Evolutionary conservation across 2,797 vertebrate species (phyloP).

Genomic region (Podarcis siculus): DNA sequence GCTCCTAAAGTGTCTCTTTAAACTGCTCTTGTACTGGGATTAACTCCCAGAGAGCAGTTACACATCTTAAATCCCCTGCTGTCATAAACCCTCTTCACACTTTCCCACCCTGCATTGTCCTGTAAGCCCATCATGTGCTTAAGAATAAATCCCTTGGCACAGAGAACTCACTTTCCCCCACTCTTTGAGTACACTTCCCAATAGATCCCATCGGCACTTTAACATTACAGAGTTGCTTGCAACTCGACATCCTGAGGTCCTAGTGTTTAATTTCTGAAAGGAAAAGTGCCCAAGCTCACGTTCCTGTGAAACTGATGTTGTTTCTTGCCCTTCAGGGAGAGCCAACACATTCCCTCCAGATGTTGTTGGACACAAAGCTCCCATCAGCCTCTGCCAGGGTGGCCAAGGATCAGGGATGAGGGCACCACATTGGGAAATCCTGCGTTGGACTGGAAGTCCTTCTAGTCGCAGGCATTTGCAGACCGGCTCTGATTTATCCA

Average conservation of each 20-base stretch:
- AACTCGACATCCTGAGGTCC: not conserved
- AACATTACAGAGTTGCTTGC: conserved; percentile 24
- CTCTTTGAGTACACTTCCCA: conserved; percentile 29
- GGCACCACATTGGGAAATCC: no score
- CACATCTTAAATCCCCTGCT: conserved; percentile 49
- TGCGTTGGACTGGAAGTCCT: not conserved
- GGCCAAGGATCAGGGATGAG: no score
- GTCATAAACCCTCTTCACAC: conserved; percentile 62
- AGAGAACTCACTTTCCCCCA: conserved; percentile 34
- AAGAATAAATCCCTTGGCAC: conserved; percentile 46
- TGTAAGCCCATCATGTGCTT: conserved; percentile 50
- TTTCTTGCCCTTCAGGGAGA: not conserved
- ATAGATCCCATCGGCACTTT: conserved; percentile 16
- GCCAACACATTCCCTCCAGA: no score
- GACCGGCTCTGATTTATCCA: not conserved
- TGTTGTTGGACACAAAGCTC: no score
- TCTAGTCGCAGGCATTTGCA: not conserved
- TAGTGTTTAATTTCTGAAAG: not conserved
- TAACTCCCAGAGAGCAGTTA: conserved; percentile 49
- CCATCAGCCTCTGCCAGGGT: no score
- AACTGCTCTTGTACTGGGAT: conserved; percentile 38
- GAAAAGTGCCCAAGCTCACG: not conserved
- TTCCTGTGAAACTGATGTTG: not conserved
- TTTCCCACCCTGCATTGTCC: conserved; percentile 36
- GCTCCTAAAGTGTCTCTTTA: conserved; percentile 29